Conservation (phyloP, 2,888 invertebrate genomes). For the Trichopoda pennipes region DNA sequence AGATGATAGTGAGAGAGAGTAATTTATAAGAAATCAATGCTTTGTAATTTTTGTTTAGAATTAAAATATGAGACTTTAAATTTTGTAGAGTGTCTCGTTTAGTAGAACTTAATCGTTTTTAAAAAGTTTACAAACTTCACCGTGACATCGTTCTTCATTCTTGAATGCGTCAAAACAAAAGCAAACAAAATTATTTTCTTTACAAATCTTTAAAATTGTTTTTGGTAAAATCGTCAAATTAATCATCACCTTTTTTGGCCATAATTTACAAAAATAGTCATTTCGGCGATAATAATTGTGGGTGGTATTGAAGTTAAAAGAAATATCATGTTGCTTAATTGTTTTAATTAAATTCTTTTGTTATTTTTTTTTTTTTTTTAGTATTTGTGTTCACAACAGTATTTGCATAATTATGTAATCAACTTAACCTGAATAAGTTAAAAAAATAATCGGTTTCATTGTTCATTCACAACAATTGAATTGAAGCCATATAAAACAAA, state of each 20-base stretch:
- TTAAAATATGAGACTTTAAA: too few relatives aligned
- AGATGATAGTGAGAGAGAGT: too few relatives aligned
- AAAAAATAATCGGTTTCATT: slow-evolving; percentile 51
- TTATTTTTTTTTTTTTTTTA: slow-evolving; percentile 18
- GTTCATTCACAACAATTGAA: slow-evolving; percentile 39
- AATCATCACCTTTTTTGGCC: not conserved
- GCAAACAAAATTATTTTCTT: not conserved
- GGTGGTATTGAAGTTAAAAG: not conserved
- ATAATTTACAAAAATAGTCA: slow-evolving; percentile 16
- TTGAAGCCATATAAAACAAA: slow-evolving; percentile 32
- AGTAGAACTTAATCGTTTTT: too few relatives aligned
- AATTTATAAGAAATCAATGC: too few relatives aligned
- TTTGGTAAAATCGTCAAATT: not conserved
- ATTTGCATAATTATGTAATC: slow-evolving; percentile 80
- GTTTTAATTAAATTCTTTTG: slow-evolving; percentile 30
- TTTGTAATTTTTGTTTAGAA: too few relatives aligned
- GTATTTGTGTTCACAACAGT: not conserved
- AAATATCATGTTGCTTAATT: not conserved
- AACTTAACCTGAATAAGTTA: slow-evolving; percentile 71
- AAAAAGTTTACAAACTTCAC: too few relatives aligned
- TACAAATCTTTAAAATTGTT: not conserved
- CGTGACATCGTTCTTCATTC: too few relatives aligned
- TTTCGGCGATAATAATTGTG: slow-evolving; percentile 8
- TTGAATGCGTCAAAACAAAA: too few relatives aligned
- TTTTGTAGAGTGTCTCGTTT: too few relatives aligned